A percentile compares a stretch with the other conserved stretches of the same genome.
These are phyloP conservation scores for Falcaria lacertinaria DNA, from an alignment of 2,888 invertebrate species.

Conservation along the genomic window DNA sequence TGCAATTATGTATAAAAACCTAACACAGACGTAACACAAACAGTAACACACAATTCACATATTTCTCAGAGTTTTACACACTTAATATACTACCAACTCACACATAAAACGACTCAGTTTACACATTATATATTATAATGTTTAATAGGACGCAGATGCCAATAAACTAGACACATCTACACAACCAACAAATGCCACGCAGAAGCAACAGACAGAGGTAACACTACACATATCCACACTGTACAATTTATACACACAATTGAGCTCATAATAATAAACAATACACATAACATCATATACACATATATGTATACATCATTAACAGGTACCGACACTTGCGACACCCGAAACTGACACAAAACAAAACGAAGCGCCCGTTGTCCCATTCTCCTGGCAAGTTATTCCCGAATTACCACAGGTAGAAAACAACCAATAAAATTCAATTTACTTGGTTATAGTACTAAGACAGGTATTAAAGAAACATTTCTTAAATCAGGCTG, in stretches of 20 bases:
- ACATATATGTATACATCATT: slow-evolving; percentile 10
- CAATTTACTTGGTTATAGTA: slow-evolving; percentile 2
- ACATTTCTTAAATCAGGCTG: slow-evolving; percentile 49
- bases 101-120: not conserved
- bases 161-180: slow-evolving; percentile 5
- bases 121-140: not conserved
- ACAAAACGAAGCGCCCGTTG: slow-evolving; percentile 53
- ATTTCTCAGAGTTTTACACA: not conserved
- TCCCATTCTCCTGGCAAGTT: slow-evolving; percentile 67
- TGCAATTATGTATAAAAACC: not conserved
- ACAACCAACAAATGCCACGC: slow-evolving; percentile 8
- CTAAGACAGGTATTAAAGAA: slow-evolving; percentile 9
- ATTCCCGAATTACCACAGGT: slow-evolving; percentile 76
- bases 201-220: slow-evolving; percentile 14
- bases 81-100: not conserved
- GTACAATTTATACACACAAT: slow-evolving; percentile 7
- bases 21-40: no score
- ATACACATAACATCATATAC: slow-evolving; percentile 10
- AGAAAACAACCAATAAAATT: slow-evolving; percentile 18
- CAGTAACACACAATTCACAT: not conserved
- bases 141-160: slow-evolving; percentile 16
- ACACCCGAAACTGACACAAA: slow-evolving; percentile 45
- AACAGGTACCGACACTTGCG: slow-evolving; percentile 54
- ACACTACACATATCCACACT: slow-evolving; percentile 23
- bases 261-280: slow-evolving; percentile 16